phyloP scores from a whole-genome alignment of 2,797 vertebrate genomes.

The Chaunax sp. region DNA sequence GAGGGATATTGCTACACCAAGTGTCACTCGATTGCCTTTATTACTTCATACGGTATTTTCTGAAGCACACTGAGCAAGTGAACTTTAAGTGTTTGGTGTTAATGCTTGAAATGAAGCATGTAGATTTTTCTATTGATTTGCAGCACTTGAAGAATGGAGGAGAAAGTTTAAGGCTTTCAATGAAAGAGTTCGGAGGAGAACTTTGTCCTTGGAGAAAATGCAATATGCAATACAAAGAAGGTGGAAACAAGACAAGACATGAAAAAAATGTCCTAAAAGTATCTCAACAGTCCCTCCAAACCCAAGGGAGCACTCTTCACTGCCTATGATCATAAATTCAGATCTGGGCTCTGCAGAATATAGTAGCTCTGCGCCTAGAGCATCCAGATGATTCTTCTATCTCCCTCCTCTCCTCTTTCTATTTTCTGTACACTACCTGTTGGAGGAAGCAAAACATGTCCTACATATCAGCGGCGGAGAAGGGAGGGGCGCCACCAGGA shows the following conservation, averaged over 20 bases:
- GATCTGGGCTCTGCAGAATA: slow-evolving; percentile 57
- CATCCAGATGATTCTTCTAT: slow-evolving; percentile 52
- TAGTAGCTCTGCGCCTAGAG: slow-evolving; percentile 43
- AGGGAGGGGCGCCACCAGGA: slow-evolving; percentile 31
- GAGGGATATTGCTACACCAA: slow-evolving; percentile 28
- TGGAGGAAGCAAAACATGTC: slow-evolving; percentile 58
- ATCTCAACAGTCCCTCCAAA: slow-evolving; percentile 48
- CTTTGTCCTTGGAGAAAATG: slow-evolving; percentile 63
- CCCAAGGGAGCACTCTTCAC: slow-evolving; percentile 42
- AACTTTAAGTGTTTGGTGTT: slow-evolving; percentile 33
- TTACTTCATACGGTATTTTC: slow-evolving; percentile 24
- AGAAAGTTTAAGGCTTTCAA: slow-evolving; percentile 34
- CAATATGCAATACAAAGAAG: slow-evolving; percentile 45
- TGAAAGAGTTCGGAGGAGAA: slow-evolving; percentile 32
- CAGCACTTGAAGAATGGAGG: slow-evolving; percentile 23
- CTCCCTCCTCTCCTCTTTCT: slow-evolving; percentile 23
- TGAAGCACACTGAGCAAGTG: slow-evolving; percentile 34
- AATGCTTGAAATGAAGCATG: slow-evolving; percentile 19
- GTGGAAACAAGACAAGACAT: slow-evolving; percentile 60
- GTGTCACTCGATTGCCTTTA: slow-evolving; percentile 43
- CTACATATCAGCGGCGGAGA: slow-evolving; percentile 62
- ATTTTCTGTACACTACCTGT: slow-evolving; percentile 59
- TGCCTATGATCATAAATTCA: slow-evolving; percentile 76
- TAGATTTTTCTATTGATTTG: slow-evolving; percentile 17
- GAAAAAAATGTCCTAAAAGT: slow-evolving; percentile 55